Conservation (phyloP, 2,888 invertebrate genomes). For the Hedychridium roseum region DNA sequence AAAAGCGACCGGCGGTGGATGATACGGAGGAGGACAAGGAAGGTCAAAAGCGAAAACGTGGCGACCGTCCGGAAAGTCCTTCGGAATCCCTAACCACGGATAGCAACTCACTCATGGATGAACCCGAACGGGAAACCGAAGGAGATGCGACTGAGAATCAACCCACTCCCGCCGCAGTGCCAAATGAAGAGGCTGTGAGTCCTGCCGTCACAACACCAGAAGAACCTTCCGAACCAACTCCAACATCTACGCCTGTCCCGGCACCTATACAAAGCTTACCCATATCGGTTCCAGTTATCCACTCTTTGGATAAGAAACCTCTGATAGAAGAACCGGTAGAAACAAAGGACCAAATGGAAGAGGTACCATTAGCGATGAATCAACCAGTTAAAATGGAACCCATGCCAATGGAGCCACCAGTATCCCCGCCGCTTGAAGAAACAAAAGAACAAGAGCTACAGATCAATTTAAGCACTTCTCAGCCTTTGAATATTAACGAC, state of each 20-base stretch:
- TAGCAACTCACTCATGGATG: conserved; percentile 82
- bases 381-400: conserved; percentile 56
- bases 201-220: conserved; percentile 48
- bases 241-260: conserved; percentile 47
- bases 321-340: conserved; percentile 48
- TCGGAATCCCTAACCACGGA: conserved; percentile 86
- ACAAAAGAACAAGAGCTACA: conserved; percentile 43
- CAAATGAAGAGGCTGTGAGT: conserved; percentile 43
- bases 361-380: conserved; percentile 46
- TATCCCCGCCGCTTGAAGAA: conserved; percentile 48
- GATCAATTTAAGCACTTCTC: conserved; percentile 25
- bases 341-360: conserved; percentile 49
- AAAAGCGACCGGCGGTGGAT: conserved; percentile 68
- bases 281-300: conserved; percentile 59
- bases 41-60: conserved; percentile 70
- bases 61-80: conserved; percentile 76
- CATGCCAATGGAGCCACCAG: conserved; percentile 45
- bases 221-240: conserved; percentile 48
- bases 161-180: conserved; percentile 41
- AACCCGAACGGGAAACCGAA: conserved; percentile 64
- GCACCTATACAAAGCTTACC: conserved; percentile 52
- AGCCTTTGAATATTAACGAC: conserved; percentile 39
- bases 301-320: conserved; percentile 54
- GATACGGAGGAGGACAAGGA: conserved; percentile 70
- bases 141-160: conserved; percentile 52